These are phyloP conservation scores for Batillaria attramentaria DNA, from an alignment of 1,140 invertebrate genomes.

Conservation along the genomic window DNA sequence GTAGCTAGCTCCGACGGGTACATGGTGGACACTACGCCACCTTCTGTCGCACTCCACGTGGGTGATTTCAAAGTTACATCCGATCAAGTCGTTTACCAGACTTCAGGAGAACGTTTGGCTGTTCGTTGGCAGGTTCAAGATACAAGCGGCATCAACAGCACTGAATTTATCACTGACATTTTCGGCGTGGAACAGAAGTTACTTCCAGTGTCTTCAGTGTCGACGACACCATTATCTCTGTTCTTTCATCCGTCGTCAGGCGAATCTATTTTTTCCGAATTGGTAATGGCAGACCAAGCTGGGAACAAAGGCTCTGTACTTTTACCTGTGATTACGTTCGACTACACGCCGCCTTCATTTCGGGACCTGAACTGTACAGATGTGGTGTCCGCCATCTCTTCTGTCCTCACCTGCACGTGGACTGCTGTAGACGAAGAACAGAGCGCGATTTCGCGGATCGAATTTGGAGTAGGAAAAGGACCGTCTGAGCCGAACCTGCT, in stretches of 20 bases:
- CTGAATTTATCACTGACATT: neutral
- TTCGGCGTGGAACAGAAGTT: neutral
- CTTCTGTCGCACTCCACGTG: conserved; percentile 28
- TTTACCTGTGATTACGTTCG: neutral
- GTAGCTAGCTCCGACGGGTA: conserved; percentile 49
- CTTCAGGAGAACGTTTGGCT: neutral
- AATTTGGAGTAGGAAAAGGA: neutral
- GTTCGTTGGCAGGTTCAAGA: neutral
- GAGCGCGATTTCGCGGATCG: neutral
- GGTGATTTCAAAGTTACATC: neutral
- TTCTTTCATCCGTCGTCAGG: neutral
- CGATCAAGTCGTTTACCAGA: neutral
- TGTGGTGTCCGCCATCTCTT: neutral
- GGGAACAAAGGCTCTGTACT: neutral
- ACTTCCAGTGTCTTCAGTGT: neutral
- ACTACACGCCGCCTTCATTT: neutral
- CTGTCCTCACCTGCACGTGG: conserved; percentile 4
- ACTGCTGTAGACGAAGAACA: neutral
- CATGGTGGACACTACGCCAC: conserved; percentile 35
- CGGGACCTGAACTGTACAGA: neutral
- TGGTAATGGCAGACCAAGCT: neutral
- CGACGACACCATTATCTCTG: neutral
- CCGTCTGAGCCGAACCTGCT: neutral
- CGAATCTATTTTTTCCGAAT: neutral
- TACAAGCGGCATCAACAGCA: neutral